A percentile compares a stretch with the other conserved stretches of the same genome.
Evolutionary conservation across 2,888 invertebrate species (phyloP).

Genomic region (Drosophila longiperda): DNA sequence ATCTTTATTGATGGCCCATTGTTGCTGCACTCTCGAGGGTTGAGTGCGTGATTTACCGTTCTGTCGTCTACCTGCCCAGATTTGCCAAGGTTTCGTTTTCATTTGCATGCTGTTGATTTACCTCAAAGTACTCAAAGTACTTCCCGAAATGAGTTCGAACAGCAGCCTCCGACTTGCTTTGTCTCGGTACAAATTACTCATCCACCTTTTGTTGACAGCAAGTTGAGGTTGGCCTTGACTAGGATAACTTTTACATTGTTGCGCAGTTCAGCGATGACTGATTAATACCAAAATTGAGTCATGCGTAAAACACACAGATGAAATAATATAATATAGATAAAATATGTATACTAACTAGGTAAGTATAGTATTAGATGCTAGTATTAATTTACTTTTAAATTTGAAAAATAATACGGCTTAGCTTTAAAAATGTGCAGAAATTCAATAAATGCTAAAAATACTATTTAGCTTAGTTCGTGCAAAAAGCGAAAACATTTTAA

Average conservation of each 20-base stretch:
- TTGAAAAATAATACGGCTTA: neutral
- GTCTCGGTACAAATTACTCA: conserved; percentile 37
- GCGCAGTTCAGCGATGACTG: conserved; percentile 13
- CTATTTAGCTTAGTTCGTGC: conserved; percentile 24
- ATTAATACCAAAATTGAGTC: conserved; percentile 10
- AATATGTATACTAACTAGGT: neutral
- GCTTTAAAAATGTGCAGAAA: neutral
- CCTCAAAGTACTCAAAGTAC: conserved; percentile 14
- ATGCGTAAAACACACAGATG: conserved; percentile 15
- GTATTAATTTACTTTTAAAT: neutral
- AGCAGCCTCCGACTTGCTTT: conserved; percentile 24
- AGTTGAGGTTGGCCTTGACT: conserved; percentile 53
- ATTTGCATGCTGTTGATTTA: conserved; percentile 47
- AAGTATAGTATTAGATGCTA: neutral
- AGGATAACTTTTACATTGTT: conserved; percentile 30
- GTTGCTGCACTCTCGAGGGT: conserved; percentile 37
- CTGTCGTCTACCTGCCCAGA: conserved; percentile 57
- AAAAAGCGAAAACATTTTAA: conserved; percentile 68
- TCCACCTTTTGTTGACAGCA: conserved; percentile 26
- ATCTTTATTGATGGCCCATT: conserved; percentile 61
- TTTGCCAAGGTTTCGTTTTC: conserved; percentile 67
- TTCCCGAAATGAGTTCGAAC: neutral
- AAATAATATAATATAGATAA: neutral
- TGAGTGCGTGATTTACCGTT: conserved; percentile 50
- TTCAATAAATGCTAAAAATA: conserved; percentile 29